Base-by-base conservation (phyloP, 2,888 invertebrate species). In the Colostygia pectinataria region DNA sequence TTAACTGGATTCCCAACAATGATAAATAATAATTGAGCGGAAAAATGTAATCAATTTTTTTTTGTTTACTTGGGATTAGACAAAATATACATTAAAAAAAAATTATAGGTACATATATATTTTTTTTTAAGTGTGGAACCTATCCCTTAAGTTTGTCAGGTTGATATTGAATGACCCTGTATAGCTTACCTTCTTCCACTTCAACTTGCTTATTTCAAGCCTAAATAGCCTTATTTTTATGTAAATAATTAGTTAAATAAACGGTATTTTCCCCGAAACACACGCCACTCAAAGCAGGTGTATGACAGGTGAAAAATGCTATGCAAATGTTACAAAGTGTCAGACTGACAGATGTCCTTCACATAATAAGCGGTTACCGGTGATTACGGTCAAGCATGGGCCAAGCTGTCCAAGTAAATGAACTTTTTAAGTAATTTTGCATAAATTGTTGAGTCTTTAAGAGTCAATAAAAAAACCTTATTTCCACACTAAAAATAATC, bases 321-420 rank as follows among this genome's bases (percentile, higher is more conserved):
- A 8, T 32, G 31, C 15, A 34, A 44, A 43, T 49, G 23, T 40
- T 40, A 40, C 41, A 28, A 45, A 46, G 41, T 45, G 50, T 23
- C 23, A 14, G 28, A 32, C 28, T 28, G 46, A 46, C 52, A 46
- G 33, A 38, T 47, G 46, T 46, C 46, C 28, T 46, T 33, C 37
- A 12, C 7, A 23, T 44, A 45, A 46, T 40, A 40, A 28, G 38
- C 33, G 3, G 23, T 39, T 34, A 20, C 18, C 10, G 29, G 9
- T 41, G 36, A 45, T 51, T 45, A 45, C 37, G 32, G 32, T 14
- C 7, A 29, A 27, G 37, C 13, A 18, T 9, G 36, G 29, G 31
- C 39, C 28, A 50, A 44, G 39, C 39, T 45, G 51, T 31, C 18
- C 45, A 40, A 36, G 36, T 41, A 51, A 45, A 51, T 51, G 45